phyloP scores from a whole-genome alignment of 2,888 invertebrate genomes.

The Sphinx pinastri region DNA sequence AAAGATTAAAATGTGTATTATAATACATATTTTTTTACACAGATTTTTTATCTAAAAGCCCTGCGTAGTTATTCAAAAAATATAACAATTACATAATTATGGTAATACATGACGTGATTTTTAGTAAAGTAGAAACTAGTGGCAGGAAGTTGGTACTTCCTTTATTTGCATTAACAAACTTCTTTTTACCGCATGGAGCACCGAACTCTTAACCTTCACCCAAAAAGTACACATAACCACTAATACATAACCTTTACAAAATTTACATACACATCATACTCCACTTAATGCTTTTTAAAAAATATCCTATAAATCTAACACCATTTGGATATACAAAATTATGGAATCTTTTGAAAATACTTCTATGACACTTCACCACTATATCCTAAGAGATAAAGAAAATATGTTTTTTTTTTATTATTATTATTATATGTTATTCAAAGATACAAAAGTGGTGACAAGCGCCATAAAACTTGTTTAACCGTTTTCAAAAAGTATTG shows the following conservation, averaged over 20 bases:
- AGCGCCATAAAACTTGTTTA: conserved; percentile 33
- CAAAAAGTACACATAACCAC: conserved; percentile 24
- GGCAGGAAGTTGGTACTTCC: background rate
- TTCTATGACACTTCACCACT: conserved; percentile 27
- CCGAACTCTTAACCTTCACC: conserved; percentile 4
- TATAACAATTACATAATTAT: background rate
- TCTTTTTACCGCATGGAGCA: conserved; percentile 8
- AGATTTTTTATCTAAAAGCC: no score
- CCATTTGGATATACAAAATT: conserved; percentile 65
- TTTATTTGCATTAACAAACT: background rate
- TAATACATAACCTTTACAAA: conserved; percentile 68
- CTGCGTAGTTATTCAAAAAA: background rate
- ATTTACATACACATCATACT: conserved; percentile 66
- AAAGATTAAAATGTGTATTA: no score
- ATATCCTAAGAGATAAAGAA: conserved; percentile 17
- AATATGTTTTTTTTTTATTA: conserved; percentile 23
- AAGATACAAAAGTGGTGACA: conserved; percentile 31
- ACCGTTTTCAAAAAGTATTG: conserved; percentile 38
- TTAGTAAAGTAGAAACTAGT: background rate
- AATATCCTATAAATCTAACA: conserved; percentile 55
- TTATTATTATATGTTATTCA: conserved; percentile 28
- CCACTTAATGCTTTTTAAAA: conserved; percentile 43
- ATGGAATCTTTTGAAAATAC: conserved; percentile 65
- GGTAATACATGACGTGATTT: background rate
- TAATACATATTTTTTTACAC: background rate